Evolutionary conservation across 2,113 vertebrate species (phyloP).

Genomic region (Cisticola juncidis): DNA sequence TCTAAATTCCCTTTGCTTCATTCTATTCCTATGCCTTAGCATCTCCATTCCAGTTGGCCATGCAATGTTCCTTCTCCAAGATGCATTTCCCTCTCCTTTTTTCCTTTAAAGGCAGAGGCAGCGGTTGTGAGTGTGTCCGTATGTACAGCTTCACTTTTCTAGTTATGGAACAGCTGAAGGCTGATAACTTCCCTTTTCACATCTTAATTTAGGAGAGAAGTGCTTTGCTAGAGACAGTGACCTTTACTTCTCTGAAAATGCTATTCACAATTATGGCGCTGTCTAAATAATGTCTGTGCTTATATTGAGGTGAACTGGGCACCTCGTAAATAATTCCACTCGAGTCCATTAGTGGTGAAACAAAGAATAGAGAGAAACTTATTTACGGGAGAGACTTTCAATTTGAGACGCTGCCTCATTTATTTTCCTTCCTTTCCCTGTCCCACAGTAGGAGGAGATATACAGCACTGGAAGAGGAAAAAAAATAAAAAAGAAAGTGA

Average conservation of each 20-base stretch:
- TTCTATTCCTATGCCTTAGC: background rate
- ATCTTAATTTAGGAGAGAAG: conserved; percentile 38
- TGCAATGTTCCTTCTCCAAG: background rate
- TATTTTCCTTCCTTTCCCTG: background rate
- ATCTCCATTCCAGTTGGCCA: background rate
- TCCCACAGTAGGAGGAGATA: background rate
- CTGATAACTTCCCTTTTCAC: conserved; percentile 11
- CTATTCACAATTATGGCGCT: background rate
- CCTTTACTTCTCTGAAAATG: conserved; percentile 48
- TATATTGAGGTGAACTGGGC: conserved; percentile 29
- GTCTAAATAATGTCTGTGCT: conserved; percentile 43
- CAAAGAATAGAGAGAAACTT: conserved; percentile 7
- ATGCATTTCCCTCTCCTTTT: background rate
- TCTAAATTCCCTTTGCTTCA: background rate
- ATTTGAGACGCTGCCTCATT: background rate
- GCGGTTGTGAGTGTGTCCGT: background rate
- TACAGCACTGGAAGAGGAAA: background rate
- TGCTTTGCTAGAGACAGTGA: conserved; percentile 1
- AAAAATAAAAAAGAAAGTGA: background rate
- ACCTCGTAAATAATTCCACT: conserved; percentile 32
- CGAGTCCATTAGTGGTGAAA: conserved; percentile 23
- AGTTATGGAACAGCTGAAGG: background rate
- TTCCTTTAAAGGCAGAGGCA: background rate
- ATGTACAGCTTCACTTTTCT: background rate
- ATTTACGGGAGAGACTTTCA: background rate